Base-by-base conservation (phyloP, 2,888 invertebrate species). In the Glyphotaelius pellucidus region DNA sequence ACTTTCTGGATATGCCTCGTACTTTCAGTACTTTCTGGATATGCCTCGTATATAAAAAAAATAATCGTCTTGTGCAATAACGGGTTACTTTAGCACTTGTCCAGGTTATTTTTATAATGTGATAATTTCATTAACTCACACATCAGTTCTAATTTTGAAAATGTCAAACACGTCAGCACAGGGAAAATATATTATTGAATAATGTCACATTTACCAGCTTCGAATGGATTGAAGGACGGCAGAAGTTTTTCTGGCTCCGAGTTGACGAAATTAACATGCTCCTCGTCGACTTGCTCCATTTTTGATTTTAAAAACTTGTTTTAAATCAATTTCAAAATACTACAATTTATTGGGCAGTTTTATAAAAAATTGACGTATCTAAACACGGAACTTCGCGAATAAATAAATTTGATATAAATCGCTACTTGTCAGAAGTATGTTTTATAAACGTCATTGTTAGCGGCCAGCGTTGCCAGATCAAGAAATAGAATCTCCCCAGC, bases 171-270 rank as follows among this genome's bases (percentile, higher is more conserved):
- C 31, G n/a, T 31, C 7, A 87, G 91, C 89, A 89, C 89, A 85
- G 35, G 19, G 19, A 52, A 52, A 19, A 19, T 19, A 52, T 19
- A 19, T 52, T 52, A 15, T 19, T 52, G 19, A 19, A 52, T 52
- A 52, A 9, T n/a, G 67, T 25, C 0, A n/a, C 1, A 87, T 91
- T 91, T 89, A 93, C 93, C 90, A 42, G 91, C 92, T n/a, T 92
- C 90, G 92, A 93, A 93, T 31, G 92, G 92, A 89, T 93, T 93
- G 52, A 92, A 93, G 19, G 79, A 90, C 0, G 93, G 91, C 81
- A 93, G 52, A 81, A 91, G 89, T 35, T 91, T 93, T 84, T 93
- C 90, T 32, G 92, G 93, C n/a, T 92, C 92, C 25, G 92, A 91
- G 90, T 92, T 91, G 89, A 87, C 92, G 81, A 91, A 84, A 84